These are phyloP conservation scores for Hydrolagus colliei DNA, from an alignment of 2,797 vertebrate genomes.

Conservation along the genomic window DNA sequence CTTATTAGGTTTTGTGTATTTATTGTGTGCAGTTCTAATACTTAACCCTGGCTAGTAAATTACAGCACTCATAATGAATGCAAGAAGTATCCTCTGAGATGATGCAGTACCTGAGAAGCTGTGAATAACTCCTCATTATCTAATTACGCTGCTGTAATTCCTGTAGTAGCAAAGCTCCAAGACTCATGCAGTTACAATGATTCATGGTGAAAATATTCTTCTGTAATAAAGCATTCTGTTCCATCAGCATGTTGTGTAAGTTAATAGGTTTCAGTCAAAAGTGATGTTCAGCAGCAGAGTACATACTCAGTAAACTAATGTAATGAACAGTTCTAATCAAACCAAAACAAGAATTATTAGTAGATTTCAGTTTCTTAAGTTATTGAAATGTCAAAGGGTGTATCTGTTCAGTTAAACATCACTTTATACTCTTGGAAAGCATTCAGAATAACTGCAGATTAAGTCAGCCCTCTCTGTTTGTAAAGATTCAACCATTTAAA, in stretches of 20 bases:
- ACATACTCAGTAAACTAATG: conserved; percentile 5
- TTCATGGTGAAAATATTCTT: conserved; percentile 22
- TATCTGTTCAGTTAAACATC: conserved; percentile 8
- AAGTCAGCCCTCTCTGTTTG: not conserved
- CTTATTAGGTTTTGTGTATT: conserved; percentile 14
- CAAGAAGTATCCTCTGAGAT: not conserved
- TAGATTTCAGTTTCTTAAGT: conserved; percentile 26
- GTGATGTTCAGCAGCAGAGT: conserved; percentile 22
- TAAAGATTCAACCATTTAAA: not conserved
- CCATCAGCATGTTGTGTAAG: not conserved
- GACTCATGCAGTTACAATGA: conserved; percentile 7
- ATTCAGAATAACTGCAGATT: conserved; percentile 17
- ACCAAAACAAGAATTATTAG: conserved; percentile 31
- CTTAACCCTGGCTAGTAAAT: conserved; percentile 2
- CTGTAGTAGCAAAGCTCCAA: not conserved
- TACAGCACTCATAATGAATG: conserved; percentile 3
- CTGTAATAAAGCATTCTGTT: conserved; percentile 16
- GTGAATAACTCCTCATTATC: conserved; percentile 3
- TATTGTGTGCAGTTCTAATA: not conserved
- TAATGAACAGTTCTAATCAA: conserved; percentile 32
- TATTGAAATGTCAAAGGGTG: conserved; percentile 28
- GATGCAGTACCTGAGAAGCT: not conserved
- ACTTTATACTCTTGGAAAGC: not conserved
- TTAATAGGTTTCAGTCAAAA: not conserved
- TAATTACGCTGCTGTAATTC: conserved; percentile 9